Conservation (phyloP, 2,113 vertebrate species). For the Tringa solitaria region DNA sequence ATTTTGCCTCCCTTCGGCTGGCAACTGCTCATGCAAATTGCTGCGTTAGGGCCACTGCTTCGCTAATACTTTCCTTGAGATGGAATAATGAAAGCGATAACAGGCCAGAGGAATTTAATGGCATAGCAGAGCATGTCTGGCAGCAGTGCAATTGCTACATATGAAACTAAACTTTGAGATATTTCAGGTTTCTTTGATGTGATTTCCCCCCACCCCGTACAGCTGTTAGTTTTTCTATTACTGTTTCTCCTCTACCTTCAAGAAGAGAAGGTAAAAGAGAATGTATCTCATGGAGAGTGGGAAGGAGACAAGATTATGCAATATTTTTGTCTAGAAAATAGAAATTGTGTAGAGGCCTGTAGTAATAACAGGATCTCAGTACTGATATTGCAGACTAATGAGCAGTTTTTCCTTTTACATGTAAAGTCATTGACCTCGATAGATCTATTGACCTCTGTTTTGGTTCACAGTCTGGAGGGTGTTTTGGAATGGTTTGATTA, state of each 20-base stretch:
- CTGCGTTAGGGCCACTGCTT: background rate
- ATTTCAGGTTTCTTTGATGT: background rate
- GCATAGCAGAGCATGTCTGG: background rate
- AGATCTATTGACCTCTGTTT: background rate
- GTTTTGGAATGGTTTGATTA: background rate
- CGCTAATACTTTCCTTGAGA: background rate
- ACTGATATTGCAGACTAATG: background rate
- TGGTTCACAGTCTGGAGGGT: background rate
- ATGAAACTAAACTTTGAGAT: background rate
- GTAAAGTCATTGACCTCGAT: background rate
- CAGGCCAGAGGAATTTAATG: background rate
- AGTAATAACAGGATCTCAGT: background rate
- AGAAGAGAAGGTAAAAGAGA: background rate
- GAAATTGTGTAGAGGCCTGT: background rate
- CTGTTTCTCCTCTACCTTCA: background rate
- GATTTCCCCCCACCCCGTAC: fast-evolving
- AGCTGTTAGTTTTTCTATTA: background rate
- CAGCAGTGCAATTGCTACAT: fast-evolving
- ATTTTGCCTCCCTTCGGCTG: background rate
- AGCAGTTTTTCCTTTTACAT: background rate
- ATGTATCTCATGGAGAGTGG: background rate
- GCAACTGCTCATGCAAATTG: background rate
- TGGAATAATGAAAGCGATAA: background rate
- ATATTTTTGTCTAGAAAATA: background rate
- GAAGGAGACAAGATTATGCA: background rate